These are phyloP conservation scores for Notodonta dromedarius DNA, from an alignment of 2,888 invertebrate genomes.

Conservation along the genomic window DNA sequence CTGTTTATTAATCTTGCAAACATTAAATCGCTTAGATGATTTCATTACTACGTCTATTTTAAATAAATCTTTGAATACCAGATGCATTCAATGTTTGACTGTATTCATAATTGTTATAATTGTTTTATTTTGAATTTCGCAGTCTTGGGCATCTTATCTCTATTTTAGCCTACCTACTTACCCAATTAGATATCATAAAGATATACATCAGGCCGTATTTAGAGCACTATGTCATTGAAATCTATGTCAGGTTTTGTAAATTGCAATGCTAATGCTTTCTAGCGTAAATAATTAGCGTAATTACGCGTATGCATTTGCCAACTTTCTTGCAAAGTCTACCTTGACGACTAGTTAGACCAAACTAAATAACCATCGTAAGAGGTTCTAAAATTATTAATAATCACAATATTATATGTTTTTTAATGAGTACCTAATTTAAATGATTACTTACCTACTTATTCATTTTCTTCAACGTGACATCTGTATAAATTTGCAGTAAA, in stretches of 20 bases:
- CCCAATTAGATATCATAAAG: not conserved
- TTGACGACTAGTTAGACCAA: not conserved
- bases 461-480: too few relatives aligned
- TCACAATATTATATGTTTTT: too few relatives aligned
- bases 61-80: too few relatives aligned
- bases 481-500: not conserved
- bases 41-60: too few relatives aligned
- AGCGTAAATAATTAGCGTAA: slow-evolving; percentile 10
- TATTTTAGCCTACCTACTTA: slow-evolving; percentile 1
- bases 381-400: too few relatives aligned
- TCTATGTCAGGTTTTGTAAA: slow-evolving; percentile 9
- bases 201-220: slow-evolving; percentile 2
- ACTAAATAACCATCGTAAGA: not conserved
- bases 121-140: not conserved
- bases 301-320: slow-evolving; percentile 9
- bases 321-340: slow-evolving; percentile 10
- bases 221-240: slow-evolving; percentile 12
- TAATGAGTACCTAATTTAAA: too few relatives aligned
- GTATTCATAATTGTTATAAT: too few relatives aligned
- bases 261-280: slow-evolving; percentile 3
- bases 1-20: too few relatives aligned
- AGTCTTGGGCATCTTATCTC: not conserved
- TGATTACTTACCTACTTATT: too few relatives aligned
- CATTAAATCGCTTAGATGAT: too few relatives aligned
- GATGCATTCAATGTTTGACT: too few relatives aligned